These are phyloP conservation scores for Alosa alosa DNA, from an alignment of 2,113 vertebrate species.

Conservation along the genomic window DNA sequence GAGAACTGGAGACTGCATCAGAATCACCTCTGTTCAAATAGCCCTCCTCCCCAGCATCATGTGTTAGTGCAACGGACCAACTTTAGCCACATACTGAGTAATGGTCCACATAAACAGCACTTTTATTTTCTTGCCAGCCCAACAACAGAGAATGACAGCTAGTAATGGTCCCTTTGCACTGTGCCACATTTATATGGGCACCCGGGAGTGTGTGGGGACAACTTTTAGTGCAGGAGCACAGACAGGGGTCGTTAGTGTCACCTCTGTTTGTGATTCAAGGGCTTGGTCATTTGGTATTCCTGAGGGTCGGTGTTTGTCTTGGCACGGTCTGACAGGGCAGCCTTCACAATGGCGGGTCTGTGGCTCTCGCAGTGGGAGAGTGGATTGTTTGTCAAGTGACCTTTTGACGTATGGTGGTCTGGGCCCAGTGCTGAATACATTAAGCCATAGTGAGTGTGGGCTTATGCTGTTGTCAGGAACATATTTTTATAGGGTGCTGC, in stretches of 20 bases:
- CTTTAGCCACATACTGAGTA: background rate
- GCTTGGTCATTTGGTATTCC: background rate
- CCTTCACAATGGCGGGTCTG: constrained; percentile 6
- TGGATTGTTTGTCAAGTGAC: constrained; percentile 14
- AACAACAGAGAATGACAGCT: background rate
- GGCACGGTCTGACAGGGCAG: background rate
- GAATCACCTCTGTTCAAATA: background rate
- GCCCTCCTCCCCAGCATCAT: background rate
- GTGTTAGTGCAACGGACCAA: background rate
- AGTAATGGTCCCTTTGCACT: background rate
- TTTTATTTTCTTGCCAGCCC: background rate
- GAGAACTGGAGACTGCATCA: background rate
- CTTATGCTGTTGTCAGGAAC: background rate
- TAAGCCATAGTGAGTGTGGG: background rate
- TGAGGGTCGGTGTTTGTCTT: constrained; percentile 6
- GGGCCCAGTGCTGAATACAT: background rate
- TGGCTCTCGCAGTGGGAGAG: background rate
- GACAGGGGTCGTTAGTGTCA: constrained; percentile 7
- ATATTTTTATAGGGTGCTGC: constrained; percentile 6
- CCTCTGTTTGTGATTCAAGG: constrained; percentile 1
- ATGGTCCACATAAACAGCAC: constrained; percentile 21
- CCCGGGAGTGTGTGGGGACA: background rate
- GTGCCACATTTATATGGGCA: background rate
- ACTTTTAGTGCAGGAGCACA: background rate
- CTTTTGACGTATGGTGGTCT: background rate